phyloP scores from a whole-genome alignment of 2,797 vertebrate genomes.

The Pipistrellus nathusii region DNA sequence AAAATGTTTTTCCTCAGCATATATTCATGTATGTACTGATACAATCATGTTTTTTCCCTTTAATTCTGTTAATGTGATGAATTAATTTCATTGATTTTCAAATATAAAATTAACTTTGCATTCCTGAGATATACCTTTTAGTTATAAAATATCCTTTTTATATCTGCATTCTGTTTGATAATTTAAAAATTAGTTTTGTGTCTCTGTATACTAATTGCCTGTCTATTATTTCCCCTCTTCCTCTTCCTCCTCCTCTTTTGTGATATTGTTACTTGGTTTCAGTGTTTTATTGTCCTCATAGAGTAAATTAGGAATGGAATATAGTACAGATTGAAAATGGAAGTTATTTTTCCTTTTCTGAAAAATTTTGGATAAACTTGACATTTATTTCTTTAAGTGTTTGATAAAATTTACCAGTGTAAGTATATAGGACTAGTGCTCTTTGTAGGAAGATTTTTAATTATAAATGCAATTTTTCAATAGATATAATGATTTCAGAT shows the following conservation, averaged over 20 bases:
- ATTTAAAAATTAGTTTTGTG: background rate
- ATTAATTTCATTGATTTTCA: conserved; percentile 33
- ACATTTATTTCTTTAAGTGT: conserved; percentile 5
- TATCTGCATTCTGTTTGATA: background rate
- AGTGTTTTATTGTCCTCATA: background rate
- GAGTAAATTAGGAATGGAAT: conserved; percentile 24
- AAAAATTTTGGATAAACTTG: conserved; percentile 4
- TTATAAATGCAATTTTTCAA: conserved; percentile 45
- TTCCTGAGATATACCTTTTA: conserved; percentile 42
- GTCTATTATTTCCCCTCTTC: background rate
- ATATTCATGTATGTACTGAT: background rate
- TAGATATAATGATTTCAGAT: background rate
- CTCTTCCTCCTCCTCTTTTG: background rate
- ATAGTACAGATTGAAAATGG: background rate
- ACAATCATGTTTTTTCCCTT: background rate
- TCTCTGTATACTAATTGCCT: background rate
- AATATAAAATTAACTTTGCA: conserved; percentile 44
- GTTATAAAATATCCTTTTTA: conserved; percentile 11
- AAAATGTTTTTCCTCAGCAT: conserved; percentile 5
- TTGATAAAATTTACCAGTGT: conserved; percentile 27
- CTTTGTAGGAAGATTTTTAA: conserved; percentile 18
- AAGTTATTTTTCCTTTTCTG: background rate
- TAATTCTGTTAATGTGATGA: background rate
- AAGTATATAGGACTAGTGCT: background rate
- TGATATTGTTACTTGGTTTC: background rate